Conservation (phyloP, 2,888 invertebrate species). For the Exephanes ischioxanthus region DNA sequence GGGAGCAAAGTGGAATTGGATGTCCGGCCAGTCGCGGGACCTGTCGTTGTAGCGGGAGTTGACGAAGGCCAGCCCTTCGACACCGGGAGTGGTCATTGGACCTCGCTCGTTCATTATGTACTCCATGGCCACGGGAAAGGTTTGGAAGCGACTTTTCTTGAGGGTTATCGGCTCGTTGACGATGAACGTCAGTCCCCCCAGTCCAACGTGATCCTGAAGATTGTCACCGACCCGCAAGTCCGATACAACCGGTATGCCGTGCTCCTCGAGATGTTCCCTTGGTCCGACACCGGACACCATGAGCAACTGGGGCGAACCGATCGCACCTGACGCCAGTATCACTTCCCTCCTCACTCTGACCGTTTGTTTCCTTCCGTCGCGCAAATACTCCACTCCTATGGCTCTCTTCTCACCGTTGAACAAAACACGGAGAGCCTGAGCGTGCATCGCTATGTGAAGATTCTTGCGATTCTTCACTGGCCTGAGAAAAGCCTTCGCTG, state of each 20-base stretch:
- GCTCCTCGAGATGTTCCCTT: slow-evolving; percentile 90
- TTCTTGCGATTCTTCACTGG: slow-evolving; percentile 92
- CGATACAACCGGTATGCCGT: slow-evolving; percentile 90
- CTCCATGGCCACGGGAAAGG: slow-evolving; percentile 91
- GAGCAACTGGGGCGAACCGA: slow-evolving; percentile 95
- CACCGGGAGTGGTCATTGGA: slow-evolving; percentile 92
- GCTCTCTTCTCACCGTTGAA: slow-evolving; percentile 90
- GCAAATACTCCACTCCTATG: slow-evolving; percentile 91
- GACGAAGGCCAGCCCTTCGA: slow-evolving; percentile 95
- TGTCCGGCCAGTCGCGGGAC: slow-evolving; percentile 92
- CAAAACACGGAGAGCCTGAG: slow-evolving; percentile 91
- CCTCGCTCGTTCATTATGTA: slow-evolving; percentile 93
- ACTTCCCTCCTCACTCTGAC: slow-evolving; percentile 93
- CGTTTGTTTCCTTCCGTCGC: slow-evolving; percentile 88
- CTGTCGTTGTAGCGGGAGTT: slow-evolving; percentile 94
- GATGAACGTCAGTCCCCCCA: slow-evolving; percentile 94
- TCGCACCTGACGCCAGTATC: slow-evolving; percentile 94
- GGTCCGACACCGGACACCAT: slow-evolving; percentile 97
- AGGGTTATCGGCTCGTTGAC: slow-evolving; percentile 93
- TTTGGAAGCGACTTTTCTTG: slow-evolving; percentile 92
- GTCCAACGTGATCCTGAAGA: slow-evolving; percentile 94
- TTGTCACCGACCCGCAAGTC: slow-evolving; percentile 93
- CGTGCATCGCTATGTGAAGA: slow-evolving; percentile 91
- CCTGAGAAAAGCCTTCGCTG: slow-evolving; percentile 93
- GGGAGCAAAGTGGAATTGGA: slow-evolving; percentile 95